Evolutionary conservation across 2,797 vertebrate genomes (phyloP).

Genomic region (Argyrosomus regius): DNA sequence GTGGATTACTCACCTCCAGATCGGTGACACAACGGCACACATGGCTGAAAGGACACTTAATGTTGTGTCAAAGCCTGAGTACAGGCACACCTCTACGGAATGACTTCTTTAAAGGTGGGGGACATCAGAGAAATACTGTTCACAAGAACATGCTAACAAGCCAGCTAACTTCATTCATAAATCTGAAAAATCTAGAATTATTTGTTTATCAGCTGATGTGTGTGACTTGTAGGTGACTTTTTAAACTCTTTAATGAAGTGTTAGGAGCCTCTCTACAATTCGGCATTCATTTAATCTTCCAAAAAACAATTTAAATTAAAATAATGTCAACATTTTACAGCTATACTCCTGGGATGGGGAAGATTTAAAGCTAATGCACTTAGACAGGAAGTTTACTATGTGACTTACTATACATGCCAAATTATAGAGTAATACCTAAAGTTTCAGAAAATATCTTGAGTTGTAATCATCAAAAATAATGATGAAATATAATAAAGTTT

Average conservation of each 20-base stretch:
- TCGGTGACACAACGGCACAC: background rate
- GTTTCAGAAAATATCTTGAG: background rate
- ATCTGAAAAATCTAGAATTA: fast-evolving
- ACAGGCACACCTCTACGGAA: slow-evolving; percentile 51
- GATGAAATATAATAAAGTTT: background rate
- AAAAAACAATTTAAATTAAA: background rate
- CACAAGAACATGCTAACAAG: background rate
- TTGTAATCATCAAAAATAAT: background rate
- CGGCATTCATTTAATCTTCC: background rate
- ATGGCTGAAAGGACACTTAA: background rate
- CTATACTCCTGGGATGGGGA: background rate
- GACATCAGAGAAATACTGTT: fast-evolving
- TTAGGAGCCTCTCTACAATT: background rate
- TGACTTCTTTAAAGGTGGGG: slow-evolving; percentile 81
- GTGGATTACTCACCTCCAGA: background rate
- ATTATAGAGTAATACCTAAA: background rate
- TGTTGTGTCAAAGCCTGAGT: slow-evolving; percentile 51
- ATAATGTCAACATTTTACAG: background rate
- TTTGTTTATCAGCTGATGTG: background rate
- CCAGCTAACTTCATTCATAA: background rate
- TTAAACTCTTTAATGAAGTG: background rate
- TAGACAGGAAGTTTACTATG: background rate
- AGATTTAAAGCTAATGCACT: background rate
- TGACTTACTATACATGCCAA: background rate
- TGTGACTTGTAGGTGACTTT: fast-evolving